Evolutionary conservation across 2,888 invertebrate species (phyloP).

Genomic region (Oscheius sp.): DNA sequence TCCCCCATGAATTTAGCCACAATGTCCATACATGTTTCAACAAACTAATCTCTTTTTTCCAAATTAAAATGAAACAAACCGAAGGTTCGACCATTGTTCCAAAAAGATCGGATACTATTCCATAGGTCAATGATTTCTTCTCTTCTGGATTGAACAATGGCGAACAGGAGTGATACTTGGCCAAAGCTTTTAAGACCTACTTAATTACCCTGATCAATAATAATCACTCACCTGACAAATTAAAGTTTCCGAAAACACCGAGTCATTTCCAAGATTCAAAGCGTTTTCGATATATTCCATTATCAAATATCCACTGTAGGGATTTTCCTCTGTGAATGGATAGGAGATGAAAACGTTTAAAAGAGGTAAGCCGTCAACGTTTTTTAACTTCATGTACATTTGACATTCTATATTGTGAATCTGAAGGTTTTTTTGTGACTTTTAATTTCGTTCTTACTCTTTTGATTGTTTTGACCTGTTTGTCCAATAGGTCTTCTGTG

Average conservation of each 20-base stretch:
- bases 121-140: neutral
- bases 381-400: neutral
- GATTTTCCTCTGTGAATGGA: neutral
- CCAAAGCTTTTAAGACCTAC: neutral
- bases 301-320: neutral
- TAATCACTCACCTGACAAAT: no score
- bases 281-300: conserved; percentile 18
- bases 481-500: neutral
- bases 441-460: neutral
- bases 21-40: neutral
- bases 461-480: neutral
- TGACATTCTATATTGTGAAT: conserved; percentile 11
- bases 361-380: neutral
- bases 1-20: neutral
- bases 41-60: neutral
- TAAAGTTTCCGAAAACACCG: neutral
- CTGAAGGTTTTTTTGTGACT: neutral
- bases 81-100: neutral
- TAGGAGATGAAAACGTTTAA: neutral
- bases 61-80: neutral
- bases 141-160: neutral
- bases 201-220: no score
- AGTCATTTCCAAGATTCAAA: neutral
- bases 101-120: conserved; percentile 5
- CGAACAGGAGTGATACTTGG: neutral